These are phyloP conservation scores for Chymomyza amoena DNA, from an alignment of 2,888 invertebrate species.

Conservation along the genomic window DNA sequence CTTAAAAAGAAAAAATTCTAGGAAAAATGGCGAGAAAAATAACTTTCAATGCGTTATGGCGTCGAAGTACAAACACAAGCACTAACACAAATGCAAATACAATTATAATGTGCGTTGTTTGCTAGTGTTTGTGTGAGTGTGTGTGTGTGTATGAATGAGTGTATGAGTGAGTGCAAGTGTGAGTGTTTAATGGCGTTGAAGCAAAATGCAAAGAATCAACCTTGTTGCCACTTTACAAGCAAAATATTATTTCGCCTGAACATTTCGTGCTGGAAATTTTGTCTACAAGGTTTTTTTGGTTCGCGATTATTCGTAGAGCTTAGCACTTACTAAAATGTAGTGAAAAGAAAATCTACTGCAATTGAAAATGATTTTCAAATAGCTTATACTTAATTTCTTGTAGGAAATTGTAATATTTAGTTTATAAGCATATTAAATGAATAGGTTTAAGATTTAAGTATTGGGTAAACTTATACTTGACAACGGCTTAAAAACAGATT, in stretches of 20 bases:
- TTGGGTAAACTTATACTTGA: too few species aligned
- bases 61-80: neutral
- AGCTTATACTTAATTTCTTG: neutral
- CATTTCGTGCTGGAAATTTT: constrained; percentile 19
- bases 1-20: neutral
- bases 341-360: neutral
- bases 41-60: constrained; percentile 6
- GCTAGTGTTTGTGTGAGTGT: neutral
- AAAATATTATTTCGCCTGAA: constrained; percentile 49
- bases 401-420: neutral
- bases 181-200: constrained; percentile 47
- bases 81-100: neutral
- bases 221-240: constrained; percentile 48
- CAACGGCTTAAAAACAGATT: too few species aligned
- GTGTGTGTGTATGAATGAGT: neutral
- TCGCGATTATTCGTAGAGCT: neutral
- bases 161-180: neutral
- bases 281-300: neutral
- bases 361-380: neutral
- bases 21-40: constrained; percentile 5
- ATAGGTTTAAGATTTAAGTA: too few species aligned
- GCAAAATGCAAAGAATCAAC: constrained; percentile 45
- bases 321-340: neutral
- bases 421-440: too few species aligned
- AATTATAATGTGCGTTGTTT: neutral